Conservation (phyloP, 2,113 vertebrate genomes). For the Zosterops lateralis region DNA sequence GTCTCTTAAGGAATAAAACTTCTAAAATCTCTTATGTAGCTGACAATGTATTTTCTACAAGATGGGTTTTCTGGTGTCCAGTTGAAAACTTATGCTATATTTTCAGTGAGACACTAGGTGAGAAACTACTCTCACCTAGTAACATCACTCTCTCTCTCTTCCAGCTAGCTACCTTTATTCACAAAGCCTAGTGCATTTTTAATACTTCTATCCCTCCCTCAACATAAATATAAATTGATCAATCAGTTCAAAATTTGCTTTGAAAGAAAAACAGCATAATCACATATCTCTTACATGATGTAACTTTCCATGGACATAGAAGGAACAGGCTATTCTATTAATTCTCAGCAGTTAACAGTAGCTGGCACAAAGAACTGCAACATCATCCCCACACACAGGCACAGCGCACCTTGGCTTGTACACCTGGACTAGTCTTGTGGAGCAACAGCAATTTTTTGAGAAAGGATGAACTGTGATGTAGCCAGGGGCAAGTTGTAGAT, state of each 20-base stretch:
- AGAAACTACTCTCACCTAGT: background rate
- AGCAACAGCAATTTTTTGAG: rapidly evolving
- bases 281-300: rapidly evolving
- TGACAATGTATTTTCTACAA: background rate
- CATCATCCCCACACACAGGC: rapidly evolving
- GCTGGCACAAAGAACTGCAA: background rate
- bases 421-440: background rate
- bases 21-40: background rate
- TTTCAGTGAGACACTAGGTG: background rate
- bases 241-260: background rate
- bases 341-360: background rate
- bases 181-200: background rate
- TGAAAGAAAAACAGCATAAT: background rate
- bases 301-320: background rate
- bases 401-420: background rate
- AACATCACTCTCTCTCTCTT: background rate
- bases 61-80: background rate
- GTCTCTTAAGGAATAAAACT: background rate
- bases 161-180: background rate
- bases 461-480: background rate
- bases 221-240: background rate
- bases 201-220: background rate
- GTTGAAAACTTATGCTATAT: background rate
- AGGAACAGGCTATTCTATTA: background rate
- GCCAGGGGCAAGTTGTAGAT: too few species aligned